A percentile compares a stretch with the other conserved stretches of the same genome.
These are phyloP conservation scores for Garrulus glandarius DNA, from an alignment of 2,797 vertebrate genomes.

Conservation along the genomic window DNA sequence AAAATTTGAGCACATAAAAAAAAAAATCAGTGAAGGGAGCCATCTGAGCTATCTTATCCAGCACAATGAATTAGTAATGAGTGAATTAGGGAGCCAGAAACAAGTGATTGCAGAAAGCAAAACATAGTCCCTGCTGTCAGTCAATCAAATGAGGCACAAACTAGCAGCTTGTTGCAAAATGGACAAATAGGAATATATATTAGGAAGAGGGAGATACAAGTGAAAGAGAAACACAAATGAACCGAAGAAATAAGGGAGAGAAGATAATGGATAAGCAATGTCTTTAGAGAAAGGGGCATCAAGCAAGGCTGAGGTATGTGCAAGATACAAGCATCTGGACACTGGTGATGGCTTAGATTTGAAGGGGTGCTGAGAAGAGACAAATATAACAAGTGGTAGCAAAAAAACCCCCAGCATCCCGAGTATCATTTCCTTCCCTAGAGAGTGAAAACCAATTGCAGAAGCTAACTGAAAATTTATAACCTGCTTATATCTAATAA, in stretches of 20 bases:
- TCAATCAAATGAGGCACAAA: neutral
- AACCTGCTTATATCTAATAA: neutral
- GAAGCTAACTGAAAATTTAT: neutral
- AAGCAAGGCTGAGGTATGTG: neutral
- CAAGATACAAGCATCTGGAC: neutral
- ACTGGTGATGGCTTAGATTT: neutral
- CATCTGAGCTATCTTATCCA: neutral
- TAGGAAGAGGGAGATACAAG: neutral
- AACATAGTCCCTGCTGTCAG: neutral
- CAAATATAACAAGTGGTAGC: neutral
- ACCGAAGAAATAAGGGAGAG: neutral
- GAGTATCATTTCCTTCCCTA: neutral
- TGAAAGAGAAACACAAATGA: neutral
- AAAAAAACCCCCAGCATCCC: neutral
- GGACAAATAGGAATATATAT: neutral
- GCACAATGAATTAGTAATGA: neutral
- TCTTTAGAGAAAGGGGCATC: neutral
- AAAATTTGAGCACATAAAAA: neutral
- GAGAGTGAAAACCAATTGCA: neutral
- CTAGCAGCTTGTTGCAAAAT: neutral
- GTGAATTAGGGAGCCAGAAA: neutral
- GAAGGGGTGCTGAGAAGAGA: neutral
- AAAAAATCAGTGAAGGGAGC: neutral
- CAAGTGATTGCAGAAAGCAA: neutral
- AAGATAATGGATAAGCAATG: neutral